These are phyloP conservation scores for Thymelicus sylvestris DNA, from an alignment of 2,888 invertebrate species.

Conservation along the genomic window DNA sequence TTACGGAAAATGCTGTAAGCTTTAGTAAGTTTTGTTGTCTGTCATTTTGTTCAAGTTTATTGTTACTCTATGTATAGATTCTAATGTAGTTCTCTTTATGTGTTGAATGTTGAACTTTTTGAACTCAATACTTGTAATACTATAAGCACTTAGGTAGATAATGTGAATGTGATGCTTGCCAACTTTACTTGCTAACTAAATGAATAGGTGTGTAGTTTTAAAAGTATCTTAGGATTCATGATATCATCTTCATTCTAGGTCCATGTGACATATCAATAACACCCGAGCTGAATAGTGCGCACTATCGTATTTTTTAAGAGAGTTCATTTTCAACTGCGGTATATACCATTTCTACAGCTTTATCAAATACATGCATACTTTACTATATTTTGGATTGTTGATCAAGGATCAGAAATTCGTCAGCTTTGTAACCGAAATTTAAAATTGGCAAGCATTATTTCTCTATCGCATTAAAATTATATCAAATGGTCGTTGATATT, in stretches of 20 bases:
- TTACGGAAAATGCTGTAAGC: conserved; percentile 43
- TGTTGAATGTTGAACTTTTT: conserved; percentile 29
- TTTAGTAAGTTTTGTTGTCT: conserved; percentile 43
- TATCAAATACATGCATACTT: too few relatives aligned
- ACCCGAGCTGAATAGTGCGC: not conserved
- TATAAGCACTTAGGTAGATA: conserved; percentile 23
- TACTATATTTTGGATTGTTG: too few relatives aligned
- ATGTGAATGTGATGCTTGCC: conserved; percentile 23
- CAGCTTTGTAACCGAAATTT: not conserved
- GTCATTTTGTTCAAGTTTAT: conserved; percentile 46
- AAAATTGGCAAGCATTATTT: conserved; percentile 12
- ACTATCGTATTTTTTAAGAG: not conserved
- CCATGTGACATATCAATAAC: too few relatives aligned
- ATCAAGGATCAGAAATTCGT: too few relatives aligned
- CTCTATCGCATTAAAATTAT: not conserved
- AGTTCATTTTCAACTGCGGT: not conserved
- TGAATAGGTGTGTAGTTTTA: not conserved
- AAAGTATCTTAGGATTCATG: not conserved
- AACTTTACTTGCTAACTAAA: conserved; percentile 17
- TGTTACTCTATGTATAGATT: conserved; percentile 49
- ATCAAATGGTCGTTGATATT: not conserved
- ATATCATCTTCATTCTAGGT: not conserved
- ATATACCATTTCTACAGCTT: not conserved
- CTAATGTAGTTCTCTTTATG: conserved; percentile 46
- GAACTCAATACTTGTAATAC: conserved; percentile 23